phyloP scores from a whole-genome alignment of 1,140 invertebrate species.

The Halictus rubicundus region DNA sequence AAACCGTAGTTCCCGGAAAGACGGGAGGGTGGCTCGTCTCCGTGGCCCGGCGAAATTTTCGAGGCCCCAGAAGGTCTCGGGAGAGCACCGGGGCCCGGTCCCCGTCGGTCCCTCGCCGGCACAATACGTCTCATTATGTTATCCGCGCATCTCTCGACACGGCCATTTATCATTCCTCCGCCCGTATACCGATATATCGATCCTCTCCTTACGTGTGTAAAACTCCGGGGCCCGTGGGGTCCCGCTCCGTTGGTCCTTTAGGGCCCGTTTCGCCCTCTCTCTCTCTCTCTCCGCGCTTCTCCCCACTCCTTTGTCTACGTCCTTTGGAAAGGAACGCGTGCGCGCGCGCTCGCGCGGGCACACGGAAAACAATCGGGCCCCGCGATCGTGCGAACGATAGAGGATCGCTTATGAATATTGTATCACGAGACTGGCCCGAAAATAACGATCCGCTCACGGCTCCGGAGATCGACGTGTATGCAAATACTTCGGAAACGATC shows the following conservation, averaged over 20 bases:
- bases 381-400: slow-evolving; percentile 59
- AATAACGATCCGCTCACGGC: slow-evolving; percentile 26
- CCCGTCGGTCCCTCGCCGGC: slow-evolving; percentile 59
- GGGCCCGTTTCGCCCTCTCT: background rate
- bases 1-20: slow-evolving; percentile 51
- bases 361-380: slow-evolving; percentile 53
- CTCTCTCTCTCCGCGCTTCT: background rate
- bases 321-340: background rate
- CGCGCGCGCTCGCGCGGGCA: slow-evolving; percentile 26
- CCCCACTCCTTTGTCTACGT: slow-evolving; percentile 57
- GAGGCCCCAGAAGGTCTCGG: slow-evolving; percentile 15
- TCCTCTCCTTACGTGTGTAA: slow-evolving; percentile 59
- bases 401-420: slow-evolving; percentile 45
- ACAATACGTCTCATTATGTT: slow-evolving; percentile 75
- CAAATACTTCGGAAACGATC: slow-evolving; percentile 10
- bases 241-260: slow-evolving; percentile 20
- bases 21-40: background rate
- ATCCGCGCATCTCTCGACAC: slow-evolving; percentile 71
- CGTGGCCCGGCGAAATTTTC: slow-evolving; percentile 49
- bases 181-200: slow-evolving; percentile 65
- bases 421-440: slow-evolving; percentile 26
- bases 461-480: slow-evolving; percentile 36
- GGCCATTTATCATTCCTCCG: slow-evolving; percentile 71
- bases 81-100: slow-evolving; percentile 51
- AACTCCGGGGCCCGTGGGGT: slow-evolving; percentile 29